Percentiles rank a stretch among this genome's conserved stretches.
These are phyloP conservation scores for Tetragnatha versicolor DNA, from an alignment of 1,140 invertebrate species.

Conservation along the genomic window DNA sequence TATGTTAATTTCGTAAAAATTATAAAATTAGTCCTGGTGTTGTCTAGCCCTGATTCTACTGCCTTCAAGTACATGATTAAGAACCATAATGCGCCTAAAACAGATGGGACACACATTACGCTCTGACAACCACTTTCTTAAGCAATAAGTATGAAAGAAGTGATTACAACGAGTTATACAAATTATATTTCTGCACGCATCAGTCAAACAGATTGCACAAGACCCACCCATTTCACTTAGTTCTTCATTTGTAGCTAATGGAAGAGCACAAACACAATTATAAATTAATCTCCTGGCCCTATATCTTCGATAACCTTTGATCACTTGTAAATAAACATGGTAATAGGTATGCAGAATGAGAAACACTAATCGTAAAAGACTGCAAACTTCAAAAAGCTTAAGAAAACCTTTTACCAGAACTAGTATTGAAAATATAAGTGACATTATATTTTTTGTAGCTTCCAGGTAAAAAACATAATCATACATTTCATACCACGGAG, in stretches of 20 bases:
- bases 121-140: constrained; percentile 38
- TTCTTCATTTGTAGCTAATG: constrained; percentile 21
- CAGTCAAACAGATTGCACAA: constrained; percentile 36
- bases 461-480: constrained; percentile 86
- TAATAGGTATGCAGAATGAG: constrained; percentile 34
- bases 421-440: not conserved
- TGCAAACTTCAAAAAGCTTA: constrained; percentile 25
- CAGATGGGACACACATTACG: constrained; percentile 38
- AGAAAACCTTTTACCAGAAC: not conserved
- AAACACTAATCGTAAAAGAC: constrained; percentile 27
- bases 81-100: constrained; percentile 5
- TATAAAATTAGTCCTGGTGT: no score
- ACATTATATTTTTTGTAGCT: constrained; percentile 8
- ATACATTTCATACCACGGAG: constrained; percentile 92
- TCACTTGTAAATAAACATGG: constrained; percentile 16
- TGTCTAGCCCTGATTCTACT: no score
- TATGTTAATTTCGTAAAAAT: no score
- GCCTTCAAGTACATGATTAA: no score
- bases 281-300: not conserved
- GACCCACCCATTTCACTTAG: constrained; percentile 9
- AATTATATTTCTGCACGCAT: not conserved
- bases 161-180: constrained; percentile 39
- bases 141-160: constrained; percentile 41
- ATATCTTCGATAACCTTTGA: not conserved
- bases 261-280: constrained; percentile 19